phyloP scores from a whole-genome alignment of 1,140 invertebrate species.

The Anoplolepis gracilipes region DNA sequence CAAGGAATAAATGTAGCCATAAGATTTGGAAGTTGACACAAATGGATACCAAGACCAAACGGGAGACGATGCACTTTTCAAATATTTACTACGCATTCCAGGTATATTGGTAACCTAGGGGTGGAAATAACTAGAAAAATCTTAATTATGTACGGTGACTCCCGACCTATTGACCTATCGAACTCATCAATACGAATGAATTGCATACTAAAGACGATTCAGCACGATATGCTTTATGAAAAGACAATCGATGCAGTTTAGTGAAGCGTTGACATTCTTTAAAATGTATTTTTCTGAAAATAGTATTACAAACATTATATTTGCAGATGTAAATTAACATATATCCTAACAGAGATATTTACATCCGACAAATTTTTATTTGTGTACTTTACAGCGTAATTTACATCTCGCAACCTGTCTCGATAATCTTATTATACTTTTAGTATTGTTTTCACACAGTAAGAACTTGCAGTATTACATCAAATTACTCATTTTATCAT shows the following conservation, averaged over 20 bases:
- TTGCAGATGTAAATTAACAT: slow-evolving; percentile 10
- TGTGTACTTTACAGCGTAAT: background rate
- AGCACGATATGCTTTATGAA: slow-evolving; percentile 35
- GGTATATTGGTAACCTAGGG: slow-evolving; percentile 63
- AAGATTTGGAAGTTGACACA: slow-evolving; percentile 58
- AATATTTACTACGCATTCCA: slow-evolving; percentile 71
- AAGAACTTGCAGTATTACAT: background rate
- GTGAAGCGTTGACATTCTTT: slow-evolving; percentile 42
- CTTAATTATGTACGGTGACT: slow-evolving; percentile 26
- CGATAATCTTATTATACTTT: slow-evolving; percentile 3
- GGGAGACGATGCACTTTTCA: slow-evolving; percentile 58
- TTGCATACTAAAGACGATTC: slow-evolving; percentile 37
- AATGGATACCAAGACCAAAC: slow-evolving; percentile 56
- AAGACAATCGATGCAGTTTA: slow-evolving; percentile 43
- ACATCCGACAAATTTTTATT: background rate
- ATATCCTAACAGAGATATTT: background rate
- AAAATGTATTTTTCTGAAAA: slow-evolving; percentile 54
- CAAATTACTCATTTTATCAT: background rate
- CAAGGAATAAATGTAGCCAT: slow-evolving; percentile 53
- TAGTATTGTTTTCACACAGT: background rate
- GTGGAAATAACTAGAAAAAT: slow-evolving; percentile 45
- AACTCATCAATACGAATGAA: slow-evolving; percentile 22
- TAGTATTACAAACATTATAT: slow-evolving; percentile 14
- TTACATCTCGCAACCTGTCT: background rate
- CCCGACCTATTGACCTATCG: slow-evolving; percentile 39